These are phyloP conservation scores for Alethe diademata DNA, from an alignment of 2,113 vertebrate species.

Conservation along the genomic window DNA sequence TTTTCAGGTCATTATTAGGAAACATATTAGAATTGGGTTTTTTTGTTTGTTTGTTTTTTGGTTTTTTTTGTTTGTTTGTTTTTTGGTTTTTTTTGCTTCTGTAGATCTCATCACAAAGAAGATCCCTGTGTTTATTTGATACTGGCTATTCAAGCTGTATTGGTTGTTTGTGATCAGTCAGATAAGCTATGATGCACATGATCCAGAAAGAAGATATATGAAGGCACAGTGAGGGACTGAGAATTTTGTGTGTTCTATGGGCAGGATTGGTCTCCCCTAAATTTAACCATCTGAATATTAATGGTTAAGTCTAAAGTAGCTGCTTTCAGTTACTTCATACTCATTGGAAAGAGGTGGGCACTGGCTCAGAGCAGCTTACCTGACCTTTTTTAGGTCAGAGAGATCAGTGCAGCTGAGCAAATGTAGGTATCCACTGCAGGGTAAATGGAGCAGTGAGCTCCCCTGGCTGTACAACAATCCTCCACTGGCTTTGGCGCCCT, in stretches of 20 bases:
- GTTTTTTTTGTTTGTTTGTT: neutral
- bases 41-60: no score
- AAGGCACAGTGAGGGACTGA: neutral
- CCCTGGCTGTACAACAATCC: neutral
- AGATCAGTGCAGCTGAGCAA: neutral
- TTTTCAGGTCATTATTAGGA: neutral
- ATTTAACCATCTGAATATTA: neutral
- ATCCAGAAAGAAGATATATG: neutral
- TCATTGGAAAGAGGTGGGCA: neutral
- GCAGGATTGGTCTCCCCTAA: neutral
- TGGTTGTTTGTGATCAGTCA: neutral
- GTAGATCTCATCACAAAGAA: neutral
- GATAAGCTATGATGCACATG: neutral
- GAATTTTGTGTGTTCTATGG: neutral
- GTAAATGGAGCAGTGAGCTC: neutral
- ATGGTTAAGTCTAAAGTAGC: neutral
- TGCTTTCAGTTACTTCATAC: neutral
- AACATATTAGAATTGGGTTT: neutral
- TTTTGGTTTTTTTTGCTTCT: no score
- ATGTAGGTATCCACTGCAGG: neutral
- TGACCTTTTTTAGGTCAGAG: neutral
- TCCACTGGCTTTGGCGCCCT: neutral
- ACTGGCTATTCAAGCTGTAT: neutral
- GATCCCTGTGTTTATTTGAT: neutral
- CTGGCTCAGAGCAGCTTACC: neutral